A percentile compares a stretch with the other conserved stretches of the same genome.
Conservation (phyloP, 2,888 invertebrate species). For the Scaptomyza tumidula region DNA sequence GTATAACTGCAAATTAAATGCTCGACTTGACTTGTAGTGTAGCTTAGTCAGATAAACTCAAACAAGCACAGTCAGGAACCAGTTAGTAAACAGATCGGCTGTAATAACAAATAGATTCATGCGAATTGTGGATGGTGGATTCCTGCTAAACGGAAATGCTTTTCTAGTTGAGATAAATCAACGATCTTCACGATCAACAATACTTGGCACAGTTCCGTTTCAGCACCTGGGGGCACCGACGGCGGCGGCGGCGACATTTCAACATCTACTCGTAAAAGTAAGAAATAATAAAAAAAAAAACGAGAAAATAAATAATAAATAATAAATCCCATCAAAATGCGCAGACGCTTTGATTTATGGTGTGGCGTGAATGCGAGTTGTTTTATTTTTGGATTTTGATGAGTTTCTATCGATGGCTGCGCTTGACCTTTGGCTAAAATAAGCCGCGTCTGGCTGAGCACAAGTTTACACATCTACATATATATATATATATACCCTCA, state of each 20-base stretch:
- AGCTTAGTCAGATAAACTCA: constrained; percentile 49
- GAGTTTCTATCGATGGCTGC: constrained; percentile 51
- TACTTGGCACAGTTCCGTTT: constrained; percentile 40
- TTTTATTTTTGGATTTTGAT: constrained; percentile 60
- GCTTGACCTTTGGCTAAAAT: constrained; percentile 73
- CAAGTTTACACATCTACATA: constrained; percentile 19
- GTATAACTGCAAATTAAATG: constrained; percentile 9
- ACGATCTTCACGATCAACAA: background rate
- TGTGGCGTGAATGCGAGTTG: constrained; percentile 37
- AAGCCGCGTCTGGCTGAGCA: constrained; percentile 62
- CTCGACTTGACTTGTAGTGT: background rate
- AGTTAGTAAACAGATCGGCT: constrained; percentile 36
- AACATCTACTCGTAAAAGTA: constrained; percentile 18
- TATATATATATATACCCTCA: background rate
- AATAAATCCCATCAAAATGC: constrained; percentile 24
- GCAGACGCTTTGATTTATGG: constrained; percentile 59
- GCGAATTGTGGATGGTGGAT: constrained; percentile 50
- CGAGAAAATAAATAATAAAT: background rate
- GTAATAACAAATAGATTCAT: constrained; percentile 34
- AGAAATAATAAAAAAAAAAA: constrained; percentile 8
- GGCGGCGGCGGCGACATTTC: constrained; percentile 36
- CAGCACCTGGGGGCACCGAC: constrained; percentile 18
- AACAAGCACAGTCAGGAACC: constrained; percentile 33
- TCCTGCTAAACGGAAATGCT: constrained; percentile 72
- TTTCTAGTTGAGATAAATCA: constrained; percentile 37